These are phyloP conservation scores for Spialia ferax DNA, from an alignment of 2,888 invertebrate genomes.

Conservation along the genomic window DNA sequence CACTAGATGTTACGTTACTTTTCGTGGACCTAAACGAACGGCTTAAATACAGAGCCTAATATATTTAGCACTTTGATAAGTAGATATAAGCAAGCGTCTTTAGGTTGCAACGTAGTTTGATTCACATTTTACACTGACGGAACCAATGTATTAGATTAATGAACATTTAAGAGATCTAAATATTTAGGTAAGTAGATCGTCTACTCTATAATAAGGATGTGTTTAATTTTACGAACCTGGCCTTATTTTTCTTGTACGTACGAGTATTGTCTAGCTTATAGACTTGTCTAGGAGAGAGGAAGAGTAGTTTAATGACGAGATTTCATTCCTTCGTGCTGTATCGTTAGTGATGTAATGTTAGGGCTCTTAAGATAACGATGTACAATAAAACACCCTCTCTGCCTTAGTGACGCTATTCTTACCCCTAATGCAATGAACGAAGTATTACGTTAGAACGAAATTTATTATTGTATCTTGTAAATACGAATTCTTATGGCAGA, in stretches of 20 bases:
- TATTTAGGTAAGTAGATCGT: slow-evolving; percentile 65
- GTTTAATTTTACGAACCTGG: slow-evolving; percentile 62
- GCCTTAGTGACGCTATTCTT: slow-evolving; percentile 84
- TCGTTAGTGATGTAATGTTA: slow-evolving; percentile 66
- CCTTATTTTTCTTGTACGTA: slow-evolving; percentile 59
- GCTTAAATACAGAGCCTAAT: slow-evolving; percentile 67
- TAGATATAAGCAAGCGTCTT: slow-evolving; percentile 68
- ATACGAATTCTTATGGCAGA: slow-evolving; percentile 78
- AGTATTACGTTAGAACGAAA: slow-evolving; percentile 74
- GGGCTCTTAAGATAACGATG: slow-evolving; percentile 74
- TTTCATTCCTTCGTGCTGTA: slow-evolving; percentile 59
- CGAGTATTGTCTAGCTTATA: slow-evolving; percentile 56
- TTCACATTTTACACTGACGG: slow-evolving; percentile 60
- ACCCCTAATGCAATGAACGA: slow-evolving; percentile 73
- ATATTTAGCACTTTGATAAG: slow-evolving; percentile 62
- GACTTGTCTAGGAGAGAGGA: slow-evolving; percentile 47
- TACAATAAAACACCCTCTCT: slow-evolving; percentile 84
- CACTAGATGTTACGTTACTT: slow-evolving; percentile 61
- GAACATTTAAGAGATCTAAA: slow-evolving; percentile 66
- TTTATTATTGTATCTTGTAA: slow-evolving; percentile 74
- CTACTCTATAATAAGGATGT: slow-evolving; percentile 56
- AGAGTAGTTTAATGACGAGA: slow-evolving; percentile 53
- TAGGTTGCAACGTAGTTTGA: slow-evolving; percentile 68
- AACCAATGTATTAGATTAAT: slow-evolving; percentile 78
- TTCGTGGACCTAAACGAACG: slow-evolving; percentile 66